phyloP scores from a whole-genome alignment of 1,140 invertebrate species.

The Aricia agestis region DNA sequence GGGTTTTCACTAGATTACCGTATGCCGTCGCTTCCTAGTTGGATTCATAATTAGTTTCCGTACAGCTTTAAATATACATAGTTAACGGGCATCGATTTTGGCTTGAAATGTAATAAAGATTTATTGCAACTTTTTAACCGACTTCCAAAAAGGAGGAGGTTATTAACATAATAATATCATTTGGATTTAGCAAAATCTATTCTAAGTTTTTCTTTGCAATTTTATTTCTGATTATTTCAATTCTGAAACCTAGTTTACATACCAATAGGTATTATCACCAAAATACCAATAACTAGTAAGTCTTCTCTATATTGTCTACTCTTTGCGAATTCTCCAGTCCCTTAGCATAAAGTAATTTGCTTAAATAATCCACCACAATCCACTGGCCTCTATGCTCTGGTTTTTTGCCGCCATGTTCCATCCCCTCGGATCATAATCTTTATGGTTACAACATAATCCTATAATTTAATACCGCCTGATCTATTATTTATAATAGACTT shows the following conservation, averaged over 20 bases:
- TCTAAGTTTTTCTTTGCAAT: no score
- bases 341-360: conserved; percentile 69
- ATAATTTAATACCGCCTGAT: conserved; percentile 20
- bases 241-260: no score
- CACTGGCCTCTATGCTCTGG: conserved; percentile 67
- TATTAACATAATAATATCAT: no score
- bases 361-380: conserved; percentile 72
- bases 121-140: no score
- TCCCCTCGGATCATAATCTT: conserved; percentile 26
- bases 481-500: conserved; percentile 14
- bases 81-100: no score
- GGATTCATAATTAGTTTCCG: background rate
- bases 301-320: conserved; percentile 9
- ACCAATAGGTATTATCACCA: no score
- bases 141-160: no score
- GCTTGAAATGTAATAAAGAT: no score
- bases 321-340: conserved; percentile 37
- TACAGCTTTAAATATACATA: no score
- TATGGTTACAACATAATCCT: conserved; percentile 16
- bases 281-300: no score
- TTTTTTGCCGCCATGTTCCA: conserved; percentile 58
- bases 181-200: no score
- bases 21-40: background rate
- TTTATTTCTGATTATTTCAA: no score
- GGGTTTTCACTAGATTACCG: background rate